Percentiles rank a stretch among this genome's conserved stretches.
These are phyloP conservation scores for Heliocidaris erythrogramma DNA, from an alignment of 35 echinoderm and acorn worm genomes.

Conservation along the genomic window DNA sequence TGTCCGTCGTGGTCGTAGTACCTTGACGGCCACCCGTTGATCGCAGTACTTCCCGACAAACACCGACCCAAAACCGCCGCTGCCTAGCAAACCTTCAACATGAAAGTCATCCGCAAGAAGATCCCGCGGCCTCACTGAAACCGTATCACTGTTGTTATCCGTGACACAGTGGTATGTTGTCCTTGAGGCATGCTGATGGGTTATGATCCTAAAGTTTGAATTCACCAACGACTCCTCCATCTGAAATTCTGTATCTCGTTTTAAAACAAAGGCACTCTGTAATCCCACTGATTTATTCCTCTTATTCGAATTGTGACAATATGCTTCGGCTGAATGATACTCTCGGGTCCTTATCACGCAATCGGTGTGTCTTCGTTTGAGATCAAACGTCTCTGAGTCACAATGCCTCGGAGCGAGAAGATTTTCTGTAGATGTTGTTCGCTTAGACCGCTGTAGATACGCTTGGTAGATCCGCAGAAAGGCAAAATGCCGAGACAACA, in stretches of 20 bases:
- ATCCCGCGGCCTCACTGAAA: not conserved
- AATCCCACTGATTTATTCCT: conserved; percentile 49
- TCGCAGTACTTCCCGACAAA: conserved; percentile 85
- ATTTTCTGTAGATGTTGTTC: conserved; percentile 69
- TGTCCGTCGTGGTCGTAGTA: conserved; percentile 60
- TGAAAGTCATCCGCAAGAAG: conserved; percentile 61
- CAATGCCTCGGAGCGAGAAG: not conserved
- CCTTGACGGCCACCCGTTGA: conserved; percentile 83
- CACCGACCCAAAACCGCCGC: conserved; percentile 92
- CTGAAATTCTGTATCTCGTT: conserved; percentile 24
- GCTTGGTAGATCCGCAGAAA: conserved; percentile 65
- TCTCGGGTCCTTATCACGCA: conserved; percentile 59
- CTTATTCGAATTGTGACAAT: conserved; percentile 47
- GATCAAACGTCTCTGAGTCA: conserved; percentile 38
- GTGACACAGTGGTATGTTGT: conserved; percentile 52
- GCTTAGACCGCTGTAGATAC: conserved; percentile 64
- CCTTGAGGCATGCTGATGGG: conserved; percentile 41
- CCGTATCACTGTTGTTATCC: conserved; percentile 51
- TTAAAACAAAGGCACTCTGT: conserved; percentile 15
- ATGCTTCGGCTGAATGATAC: conserved; percentile 64
- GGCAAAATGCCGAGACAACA: conserved; percentile 75
- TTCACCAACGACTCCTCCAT: conserved; percentile 26
- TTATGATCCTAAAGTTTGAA: conserved; percentile 49
- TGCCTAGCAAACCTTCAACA: conserved; percentile 74
- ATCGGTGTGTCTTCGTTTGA: conserved; percentile 53